These are phyloP conservation scores for Ectobius pallidus DNA, from an alignment of 2,888 invertebrate genomes.

Conservation along the genomic window DNA sequence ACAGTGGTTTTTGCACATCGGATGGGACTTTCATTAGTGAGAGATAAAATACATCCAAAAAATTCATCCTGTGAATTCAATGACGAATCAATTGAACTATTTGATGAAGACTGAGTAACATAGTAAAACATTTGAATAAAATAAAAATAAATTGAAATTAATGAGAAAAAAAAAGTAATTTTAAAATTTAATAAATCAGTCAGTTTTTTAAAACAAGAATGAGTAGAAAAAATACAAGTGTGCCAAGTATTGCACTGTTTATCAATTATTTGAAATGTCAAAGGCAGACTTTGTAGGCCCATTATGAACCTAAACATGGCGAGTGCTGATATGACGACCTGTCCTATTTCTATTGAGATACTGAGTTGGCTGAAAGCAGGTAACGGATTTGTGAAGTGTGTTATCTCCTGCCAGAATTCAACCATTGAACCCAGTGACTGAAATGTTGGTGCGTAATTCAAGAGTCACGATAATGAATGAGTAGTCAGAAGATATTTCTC, in stretches of 20 bases:
- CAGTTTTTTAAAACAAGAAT: background rate
- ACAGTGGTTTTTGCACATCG: background rate
- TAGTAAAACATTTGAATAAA: conserved; percentile 2
- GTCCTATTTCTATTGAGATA: too few relatives aligned
- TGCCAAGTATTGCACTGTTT: conserved; percentile 17
- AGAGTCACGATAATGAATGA: background rate
- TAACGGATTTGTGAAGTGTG: too few relatives aligned
- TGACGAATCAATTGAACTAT: conserved; percentile 10
- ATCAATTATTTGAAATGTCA: background rate
- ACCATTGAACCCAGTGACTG: background rate
- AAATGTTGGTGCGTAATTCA: too few relatives aligned
- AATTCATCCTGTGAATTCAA: conserved; percentile 8
- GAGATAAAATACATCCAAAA: background rate
- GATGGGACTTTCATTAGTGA: conserved; percentile 10
- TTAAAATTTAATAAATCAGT: background rate
- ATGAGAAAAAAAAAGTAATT: conserved; percentile 4
- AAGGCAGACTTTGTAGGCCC: too few relatives aligned
- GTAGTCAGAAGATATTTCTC: background rate
- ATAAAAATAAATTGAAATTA: too few relatives aligned
- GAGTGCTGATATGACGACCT: too few relatives aligned
- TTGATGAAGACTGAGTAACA: conserved; percentile 29
- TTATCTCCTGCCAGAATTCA: conserved; percentile 2
- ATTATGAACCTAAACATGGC: too few relatives aligned
- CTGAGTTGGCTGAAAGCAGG: too few relatives aligned
- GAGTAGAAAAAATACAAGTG: conserved; percentile 4